Percentiles rank a stretch among this genome's conserved stretches.
Conservation (phyloP, 1,140 invertebrate genomes). For the Spodoptera frugiperda region DNA sequence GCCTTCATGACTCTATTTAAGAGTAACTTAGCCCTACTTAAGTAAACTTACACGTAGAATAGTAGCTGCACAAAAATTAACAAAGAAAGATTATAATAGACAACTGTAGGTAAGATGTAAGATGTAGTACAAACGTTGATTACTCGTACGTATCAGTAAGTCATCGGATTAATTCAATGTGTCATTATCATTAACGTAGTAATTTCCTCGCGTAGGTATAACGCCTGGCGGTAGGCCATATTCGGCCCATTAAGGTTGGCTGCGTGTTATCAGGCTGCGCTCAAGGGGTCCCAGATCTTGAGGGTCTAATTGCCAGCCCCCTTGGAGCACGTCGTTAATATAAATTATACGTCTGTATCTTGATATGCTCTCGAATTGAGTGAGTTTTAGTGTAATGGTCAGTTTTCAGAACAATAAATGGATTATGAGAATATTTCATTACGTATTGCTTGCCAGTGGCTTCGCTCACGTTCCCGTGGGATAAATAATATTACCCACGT, state of each 20-base stretch:
- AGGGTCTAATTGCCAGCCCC: slow-evolving; percentile 51
- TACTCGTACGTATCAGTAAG: background rate
- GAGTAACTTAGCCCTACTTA: too few relatives aligned
- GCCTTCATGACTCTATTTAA: too few relatives aligned
- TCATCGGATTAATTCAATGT: background rate
- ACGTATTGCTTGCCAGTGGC: too few relatives aligned
- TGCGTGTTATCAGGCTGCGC: slow-evolving; percentile 40
- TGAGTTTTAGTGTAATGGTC: background rate
- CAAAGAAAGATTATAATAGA: too few relatives aligned
- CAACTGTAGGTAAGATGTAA: too few relatives aligned
- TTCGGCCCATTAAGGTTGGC: slow-evolving; percentile 42
- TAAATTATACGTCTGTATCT: slow-evolving; percentile 50
- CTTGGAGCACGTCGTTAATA: slow-evolving; percentile 48
- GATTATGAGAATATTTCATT: background rate
- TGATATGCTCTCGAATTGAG: slow-evolving; percentile 37
- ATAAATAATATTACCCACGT: too few relatives aligned
- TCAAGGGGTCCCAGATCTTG: slow-evolving; percentile 45
- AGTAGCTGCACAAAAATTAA: too few relatives aligned
- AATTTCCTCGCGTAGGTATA: slow-evolving; percentile 41
- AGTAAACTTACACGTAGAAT: too few relatives aligned
- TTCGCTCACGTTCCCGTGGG: too few relatives aligned
- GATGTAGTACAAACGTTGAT: background rate
- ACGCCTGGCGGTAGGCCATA: slow-evolving; percentile 41
- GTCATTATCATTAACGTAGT: slow-evolving; percentile 18
- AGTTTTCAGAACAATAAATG: too few relatives aligned